Percentiles rank a stretch among this genome's conserved stretches.
phyloP scores from a whole-genome alignment of 2,888 invertebrate species.

The Drosophila prolongata region DNA sequence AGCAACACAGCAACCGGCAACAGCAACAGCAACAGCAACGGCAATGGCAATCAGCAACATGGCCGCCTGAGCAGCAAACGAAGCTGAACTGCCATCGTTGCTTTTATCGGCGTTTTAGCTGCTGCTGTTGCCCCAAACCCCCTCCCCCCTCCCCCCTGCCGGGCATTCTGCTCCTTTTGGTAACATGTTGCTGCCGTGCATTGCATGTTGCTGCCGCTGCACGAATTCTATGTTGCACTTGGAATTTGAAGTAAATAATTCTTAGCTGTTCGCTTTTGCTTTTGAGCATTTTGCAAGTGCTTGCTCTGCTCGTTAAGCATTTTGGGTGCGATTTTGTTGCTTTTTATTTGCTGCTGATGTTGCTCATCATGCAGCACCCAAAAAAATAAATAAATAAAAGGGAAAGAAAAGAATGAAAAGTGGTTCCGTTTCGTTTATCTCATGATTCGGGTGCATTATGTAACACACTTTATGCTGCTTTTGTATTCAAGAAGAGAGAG shows the following conservation, averaged over 20 bases:
- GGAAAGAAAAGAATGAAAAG: conserved; percentile 56
- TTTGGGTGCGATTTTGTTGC: conserved; percentile 70
- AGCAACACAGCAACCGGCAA: conserved; percentile 11
- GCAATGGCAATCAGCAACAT: conserved; percentile 74
- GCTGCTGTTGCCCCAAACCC: conserved; percentile 23
- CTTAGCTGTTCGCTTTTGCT: conserved; percentile 55
- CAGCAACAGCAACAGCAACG: conserved; percentile 23
- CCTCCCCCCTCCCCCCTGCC: conserved; percentile 7
- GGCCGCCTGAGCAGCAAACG: conserved; percentile 80
- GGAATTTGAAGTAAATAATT: conserved; percentile 78
- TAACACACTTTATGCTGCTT: conserved; percentile 13
- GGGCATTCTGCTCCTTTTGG: conserved; percentile 50
- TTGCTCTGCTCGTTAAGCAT: conserved; percentile 82
- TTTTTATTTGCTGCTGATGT: conserved; percentile 51
- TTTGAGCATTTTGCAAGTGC: conserved; percentile 74
- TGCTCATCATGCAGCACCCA: conserved; percentile 63
- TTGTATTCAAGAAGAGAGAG: not conserved
- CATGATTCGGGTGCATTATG: conserved; percentile 57
- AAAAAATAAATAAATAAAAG: conserved; percentile 10
- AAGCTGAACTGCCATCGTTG: conserved; percentile 77
- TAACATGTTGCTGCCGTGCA: conserved; percentile 70
- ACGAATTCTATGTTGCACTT: conserved; percentile 82
- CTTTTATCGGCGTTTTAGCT: conserved; percentile 74
- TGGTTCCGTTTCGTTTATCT: conserved; percentile 82
- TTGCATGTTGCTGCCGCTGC: conserved; percentile 65